phyloP scores from a whole-genome alignment of 2,113 vertebrate species.

The Taurulus bubalis region DNA sequence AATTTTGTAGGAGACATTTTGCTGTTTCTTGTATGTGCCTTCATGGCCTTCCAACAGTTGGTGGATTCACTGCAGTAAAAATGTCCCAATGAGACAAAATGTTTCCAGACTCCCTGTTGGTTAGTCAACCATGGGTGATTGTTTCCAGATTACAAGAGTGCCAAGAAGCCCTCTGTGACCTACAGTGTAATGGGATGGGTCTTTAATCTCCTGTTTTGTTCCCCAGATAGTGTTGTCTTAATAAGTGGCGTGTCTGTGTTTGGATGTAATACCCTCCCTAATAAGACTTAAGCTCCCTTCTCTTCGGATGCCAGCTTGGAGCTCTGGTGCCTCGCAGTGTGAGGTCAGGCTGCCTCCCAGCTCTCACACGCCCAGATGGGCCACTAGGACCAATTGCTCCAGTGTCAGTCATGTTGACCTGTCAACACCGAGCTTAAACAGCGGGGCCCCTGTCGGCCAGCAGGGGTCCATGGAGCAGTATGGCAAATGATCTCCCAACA shows the following conservation, averaged over 20 bases:
- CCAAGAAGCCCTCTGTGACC: conserved; percentile 67
- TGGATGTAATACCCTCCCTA: conserved; percentile 77
- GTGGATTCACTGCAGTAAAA: conserved; percentile 38
- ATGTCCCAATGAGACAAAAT: conserved; percentile 51
- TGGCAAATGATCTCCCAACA: conserved; percentile 57
- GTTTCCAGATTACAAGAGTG: conserved; percentile 72
- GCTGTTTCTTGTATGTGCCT: background rate
- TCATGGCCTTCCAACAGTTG: conserved; percentile 36
- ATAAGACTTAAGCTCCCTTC: conserved; percentile 79
- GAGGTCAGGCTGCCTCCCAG: conserved; percentile 53
- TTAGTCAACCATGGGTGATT: conserved; percentile 68
- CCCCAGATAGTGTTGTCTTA: conserved; percentile 77
- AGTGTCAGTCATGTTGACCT: conserved; percentile 63
- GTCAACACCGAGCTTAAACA: conserved; percentile 49
- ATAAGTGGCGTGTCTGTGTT: conserved; percentile 75
- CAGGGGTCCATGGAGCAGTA: conserved; percentile 32
- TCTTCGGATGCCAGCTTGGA: conserved; percentile 65
- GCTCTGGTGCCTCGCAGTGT: conserved; percentile 53
- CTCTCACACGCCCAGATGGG: conserved; percentile 58
- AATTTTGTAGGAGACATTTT: background rate
- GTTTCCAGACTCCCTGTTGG: conserved; percentile 51
- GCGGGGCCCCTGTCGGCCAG: conserved; percentile 24
- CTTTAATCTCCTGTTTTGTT: conserved; percentile 76
- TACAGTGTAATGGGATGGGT: conserved; percentile 67
- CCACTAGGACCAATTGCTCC: conserved; percentile 60